Evolutionary conservation across 1,140 invertebrate genomes (phyloP).

Genomic region (Drosophila kanapiae): DNA sequence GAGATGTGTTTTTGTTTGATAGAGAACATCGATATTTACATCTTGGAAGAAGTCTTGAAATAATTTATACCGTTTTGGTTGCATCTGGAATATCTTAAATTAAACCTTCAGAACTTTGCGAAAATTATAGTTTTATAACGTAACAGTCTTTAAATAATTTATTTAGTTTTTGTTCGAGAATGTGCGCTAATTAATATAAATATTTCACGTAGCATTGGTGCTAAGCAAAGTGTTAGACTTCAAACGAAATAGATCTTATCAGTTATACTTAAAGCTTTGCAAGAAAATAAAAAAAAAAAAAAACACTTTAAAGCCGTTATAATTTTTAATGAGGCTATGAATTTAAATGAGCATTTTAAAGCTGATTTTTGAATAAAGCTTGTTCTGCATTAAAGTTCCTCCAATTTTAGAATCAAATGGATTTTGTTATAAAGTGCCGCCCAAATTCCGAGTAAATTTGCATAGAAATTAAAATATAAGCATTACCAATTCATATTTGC

Average conservation of each 20-base stretch:
- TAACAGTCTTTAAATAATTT: no score
- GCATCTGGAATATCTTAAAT: no score
- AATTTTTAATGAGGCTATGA: constrained; percentile 7
- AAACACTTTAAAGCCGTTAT: not conserved
- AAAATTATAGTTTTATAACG: no score
- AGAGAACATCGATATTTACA: no score
- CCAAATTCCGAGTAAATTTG: not conserved
- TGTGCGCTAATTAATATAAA: not conserved
- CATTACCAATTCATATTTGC: not conserved
- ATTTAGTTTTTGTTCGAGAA: no score
- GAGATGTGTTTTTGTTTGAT: no score
- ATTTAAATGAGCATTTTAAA: not conserved
- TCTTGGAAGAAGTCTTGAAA: no score
- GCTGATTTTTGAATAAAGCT: not conserved
- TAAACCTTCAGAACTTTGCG: no score
- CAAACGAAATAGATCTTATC: not conserved
- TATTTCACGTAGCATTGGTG: not conserved
- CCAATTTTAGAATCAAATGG: not conserved
- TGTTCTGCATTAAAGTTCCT: not conserved
- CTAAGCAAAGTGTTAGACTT: not conserved
- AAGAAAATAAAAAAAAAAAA: not conserved
- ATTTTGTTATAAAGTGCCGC: not conserved
- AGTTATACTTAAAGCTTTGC: not conserved
- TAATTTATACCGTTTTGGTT: no score
- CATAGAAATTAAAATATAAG: constrained; percentile 3